A percentile compares a stretch with the other conserved stretches of the same genome.
Evolutionary conservation across 2,797 vertebrate species (phyloP).

Genomic region (Huso huso): DNA sequence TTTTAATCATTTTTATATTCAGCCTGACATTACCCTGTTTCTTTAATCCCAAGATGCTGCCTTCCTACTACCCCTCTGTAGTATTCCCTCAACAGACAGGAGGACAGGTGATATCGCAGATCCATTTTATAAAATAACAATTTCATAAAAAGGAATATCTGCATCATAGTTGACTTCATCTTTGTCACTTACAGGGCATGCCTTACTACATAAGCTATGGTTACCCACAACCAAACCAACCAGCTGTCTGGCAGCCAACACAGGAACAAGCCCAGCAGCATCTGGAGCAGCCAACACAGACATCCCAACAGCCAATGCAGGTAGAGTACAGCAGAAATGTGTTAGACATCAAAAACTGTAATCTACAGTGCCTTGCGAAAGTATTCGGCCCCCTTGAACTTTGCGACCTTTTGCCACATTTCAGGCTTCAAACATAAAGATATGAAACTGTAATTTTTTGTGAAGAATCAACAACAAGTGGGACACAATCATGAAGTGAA

Average conservation of each 20-base stretch:
- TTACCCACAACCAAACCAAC: slow-evolving; percentile 41
- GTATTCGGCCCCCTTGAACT: too few relatives aligned
- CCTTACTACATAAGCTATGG: slow-evolving; percentile 52
- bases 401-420: too few relatives aligned
- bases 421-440: too few relatives aligned
- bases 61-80: slow-evolving; percentile 44
- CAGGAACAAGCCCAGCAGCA: slow-evolving; percentile 37
- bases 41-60: slow-evolving; percentile 34
- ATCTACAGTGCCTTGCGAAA: too few relatives aligned
- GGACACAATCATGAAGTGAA: too few relatives aligned
- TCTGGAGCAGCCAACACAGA: slow-evolving; percentile 45
- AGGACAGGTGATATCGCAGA: slow-evolving; percentile 40
- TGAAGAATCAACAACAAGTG: too few relatives aligned
- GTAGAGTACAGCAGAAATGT: slow-evolving; percentile 24
- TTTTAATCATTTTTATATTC: too few relatives aligned
- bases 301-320: slow-evolving; percentile 55
- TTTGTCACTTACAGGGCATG: slow-evolving; percentile 39
- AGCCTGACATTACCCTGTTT: background rate
- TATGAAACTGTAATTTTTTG: too few relatives aligned
- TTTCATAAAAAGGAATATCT: background rate
- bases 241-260: slow-evolving; percentile 21
- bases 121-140: slow-evolving; percentile 4
- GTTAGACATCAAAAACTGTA: too few relatives aligned
- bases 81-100: slow-evolving; percentile 44
- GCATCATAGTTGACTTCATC: background rate